Evolutionary conservation across 2,113 vertebrate genomes (phyloP), one percentile per base, ranked within the genome.

Genomic region (Cyphomyrus discorhynchus): DNA sequence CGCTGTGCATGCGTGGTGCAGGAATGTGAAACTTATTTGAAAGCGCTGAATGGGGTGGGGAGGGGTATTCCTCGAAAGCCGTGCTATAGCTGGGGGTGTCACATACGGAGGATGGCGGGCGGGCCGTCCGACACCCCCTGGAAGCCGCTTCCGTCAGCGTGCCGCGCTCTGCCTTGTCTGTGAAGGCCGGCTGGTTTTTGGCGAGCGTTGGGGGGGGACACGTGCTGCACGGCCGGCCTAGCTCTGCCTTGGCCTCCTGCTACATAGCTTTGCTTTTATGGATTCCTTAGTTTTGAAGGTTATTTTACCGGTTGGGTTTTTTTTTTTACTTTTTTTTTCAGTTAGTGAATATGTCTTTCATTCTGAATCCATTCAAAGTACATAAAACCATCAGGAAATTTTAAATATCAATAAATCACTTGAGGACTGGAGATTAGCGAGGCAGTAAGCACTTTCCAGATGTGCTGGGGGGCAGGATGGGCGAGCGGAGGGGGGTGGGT

Each of bases 381-480:
- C 95, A 94, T 96, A 96, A 96, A 97, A 97, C 96, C 95, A 97
- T 96, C 94, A 95, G 92, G 91, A 95, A 94, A 95, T 94, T 96
- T 97, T 96, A 92, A 95, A 94, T 92, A 96, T 96, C 96, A 96
- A 97, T 97, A 98, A 97, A 97, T 95, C 93, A 94, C 96, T 97
- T 97, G 95, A 96, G 96, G 94, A 92, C 94, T 96, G 96, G 95
- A 96, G 94, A 96, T 96, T 94, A 96, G 94, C 96, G 96, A 96
- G 96, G 95, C 94, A 91, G 95, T 93, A 94, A 97, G 96, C 94
- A 93, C 93, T 97, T 96, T 96, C 96, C 96, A 97, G 97, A 97
- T 97, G 97, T 97, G 95, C 94, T 92, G 90, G 91, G 47, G 94
- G 95, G 95, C 95, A 93, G 93, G 95, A 95, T 95, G 58, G 88